Evolutionary conservation across 2,113 vertebrate genomes (phyloP), one percentile per base, ranked within the genome.

Genomic region (Toxotes chatareus): DNA sequence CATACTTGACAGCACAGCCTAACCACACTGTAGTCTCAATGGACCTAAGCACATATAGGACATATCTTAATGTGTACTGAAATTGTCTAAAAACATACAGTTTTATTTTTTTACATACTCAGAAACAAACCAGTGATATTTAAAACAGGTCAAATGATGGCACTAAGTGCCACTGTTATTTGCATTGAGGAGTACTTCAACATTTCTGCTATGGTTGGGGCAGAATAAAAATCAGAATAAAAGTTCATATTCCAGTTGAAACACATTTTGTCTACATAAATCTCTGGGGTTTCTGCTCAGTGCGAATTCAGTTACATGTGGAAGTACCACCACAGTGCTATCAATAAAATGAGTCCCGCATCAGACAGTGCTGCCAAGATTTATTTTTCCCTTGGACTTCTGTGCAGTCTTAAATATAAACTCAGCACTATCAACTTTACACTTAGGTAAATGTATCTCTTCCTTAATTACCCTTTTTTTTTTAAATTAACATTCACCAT

Each of bases 381-480:
- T 76, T 64, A 64, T 68, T 84, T 73, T 80, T 61, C 59, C 80
- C 38, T 71, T 65, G 69, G 56, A 87, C 77, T 76, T 87, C 44
- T 64, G 69, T 51, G 74, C 69, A 72, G 81, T 76, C 83, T 89
- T 79, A 62, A 27, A 27, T 81, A 82, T 76, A 62, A 82, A 76
- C 32, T 85, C 76, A 49, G 44, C 69, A 4, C 66, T 65, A 82
- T 84, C 23, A 73, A 82, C 73, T 40, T 80, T 49, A 61, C 69
- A 47, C 82, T 68, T n/a, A 60, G 42, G 76, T 40, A 78, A 75
- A 75, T 69, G 46, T 68, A 79, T 79, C 66, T 82, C 46, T 32
- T 53, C 72, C 65, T 76, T 86, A 87, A 82, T 88, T 80, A 76
- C 56, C 64, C 62, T 61, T 86, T n/a, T 47, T 47, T 16, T 86